Evolutionary conservation across 1,140 invertebrate species (phyloP).

Genomic region (Steinernema feltiae): DNA sequence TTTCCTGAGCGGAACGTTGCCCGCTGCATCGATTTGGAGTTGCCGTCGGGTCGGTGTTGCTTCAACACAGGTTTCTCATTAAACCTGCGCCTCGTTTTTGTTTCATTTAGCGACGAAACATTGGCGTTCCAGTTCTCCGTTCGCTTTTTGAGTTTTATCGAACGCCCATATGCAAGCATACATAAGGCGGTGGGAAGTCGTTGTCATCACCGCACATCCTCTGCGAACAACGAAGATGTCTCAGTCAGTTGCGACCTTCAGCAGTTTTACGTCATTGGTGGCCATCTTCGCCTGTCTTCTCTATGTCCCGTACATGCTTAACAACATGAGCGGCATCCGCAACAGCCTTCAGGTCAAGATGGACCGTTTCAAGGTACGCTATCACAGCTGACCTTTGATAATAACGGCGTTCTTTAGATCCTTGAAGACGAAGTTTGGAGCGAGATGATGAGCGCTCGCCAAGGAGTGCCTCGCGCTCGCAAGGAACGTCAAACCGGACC

Average conservation of each 20-base stretch:
- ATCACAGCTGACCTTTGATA: neutral
- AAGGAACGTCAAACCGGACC: slow-evolving; percentile 11
- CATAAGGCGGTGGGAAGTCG: neutral
- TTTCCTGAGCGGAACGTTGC: neutral
- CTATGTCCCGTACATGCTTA: slow-evolving; percentile 7
- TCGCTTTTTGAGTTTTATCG: neutral
- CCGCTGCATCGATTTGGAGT: too few relatives aligned
- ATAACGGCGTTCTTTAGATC: neutral
- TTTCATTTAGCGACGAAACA: slow-evolving; percentile 1
- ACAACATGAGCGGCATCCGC: slow-evolving; percentile 1
- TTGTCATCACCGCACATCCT: slow-evolving; percentile 1
- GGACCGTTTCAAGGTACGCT: slow-evolving; percentile 1
- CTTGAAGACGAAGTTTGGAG: slow-evolving; percentile 9
- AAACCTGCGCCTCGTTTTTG: neutral
- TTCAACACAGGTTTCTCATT: neutral
- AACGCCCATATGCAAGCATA: neutral
- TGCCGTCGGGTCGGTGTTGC: neutral
- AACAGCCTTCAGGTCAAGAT: slow-evolving; percentile 2
- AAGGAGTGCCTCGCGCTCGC: neutral
- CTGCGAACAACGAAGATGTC: neutral
- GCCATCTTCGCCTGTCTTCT: neutral
- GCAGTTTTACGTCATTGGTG: neutral
- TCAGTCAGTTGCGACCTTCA: neutral
- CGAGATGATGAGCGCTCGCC: neutral
- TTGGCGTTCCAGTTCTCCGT: neutral